Percentiles rank a stretch among this genome's conserved stretches.
phyloP scores from a whole-genome alignment of 2,888 invertebrate species.

The Callinectes sapidus region DNA sequence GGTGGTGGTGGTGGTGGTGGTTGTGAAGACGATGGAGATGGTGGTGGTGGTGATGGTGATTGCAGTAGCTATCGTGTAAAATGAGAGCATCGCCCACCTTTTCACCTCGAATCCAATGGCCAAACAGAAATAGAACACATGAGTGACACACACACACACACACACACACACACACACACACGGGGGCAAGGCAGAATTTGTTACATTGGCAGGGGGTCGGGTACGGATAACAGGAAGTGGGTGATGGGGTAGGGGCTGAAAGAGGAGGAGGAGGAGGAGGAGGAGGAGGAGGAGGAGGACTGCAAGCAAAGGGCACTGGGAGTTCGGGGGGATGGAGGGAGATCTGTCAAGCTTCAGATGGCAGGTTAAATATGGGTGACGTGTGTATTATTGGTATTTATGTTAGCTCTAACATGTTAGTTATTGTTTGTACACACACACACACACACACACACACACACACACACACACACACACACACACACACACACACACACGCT shows the following conservation, averaged over 20 bases:
- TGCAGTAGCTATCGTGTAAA: background rate
- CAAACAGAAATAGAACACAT: constrained; percentile 12
- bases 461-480: constrained; percentile 1
- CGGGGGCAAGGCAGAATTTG: background rate
- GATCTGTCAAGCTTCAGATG: constrained; percentile 5
- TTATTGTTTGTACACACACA: no score
- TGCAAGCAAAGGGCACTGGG: background rate
- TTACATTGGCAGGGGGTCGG: background rate
- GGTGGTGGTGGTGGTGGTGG: background rate
- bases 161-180: constrained; percentile 37
- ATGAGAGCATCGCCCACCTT: constrained; percentile 14
- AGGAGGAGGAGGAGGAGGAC: background rate
- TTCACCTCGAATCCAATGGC: background rate
- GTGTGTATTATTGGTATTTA: background rate
- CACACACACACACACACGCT: background rate
- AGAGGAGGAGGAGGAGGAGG: background rate
- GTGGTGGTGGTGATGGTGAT: background rate
- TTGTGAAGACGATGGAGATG: no score
- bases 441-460: background rate
- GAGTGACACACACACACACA: background rate
- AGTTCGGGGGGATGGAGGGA: background rate
- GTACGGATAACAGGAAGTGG: background rate
- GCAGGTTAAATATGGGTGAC: background rate
- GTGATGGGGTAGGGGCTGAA: background rate
- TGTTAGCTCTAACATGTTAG: background rate